Evolutionary conservation across 1,140 invertebrate genomes (phyloP), one percentile per base, ranked within the genome.

Genomic region (Drosophila lacteicornis): DNA sequence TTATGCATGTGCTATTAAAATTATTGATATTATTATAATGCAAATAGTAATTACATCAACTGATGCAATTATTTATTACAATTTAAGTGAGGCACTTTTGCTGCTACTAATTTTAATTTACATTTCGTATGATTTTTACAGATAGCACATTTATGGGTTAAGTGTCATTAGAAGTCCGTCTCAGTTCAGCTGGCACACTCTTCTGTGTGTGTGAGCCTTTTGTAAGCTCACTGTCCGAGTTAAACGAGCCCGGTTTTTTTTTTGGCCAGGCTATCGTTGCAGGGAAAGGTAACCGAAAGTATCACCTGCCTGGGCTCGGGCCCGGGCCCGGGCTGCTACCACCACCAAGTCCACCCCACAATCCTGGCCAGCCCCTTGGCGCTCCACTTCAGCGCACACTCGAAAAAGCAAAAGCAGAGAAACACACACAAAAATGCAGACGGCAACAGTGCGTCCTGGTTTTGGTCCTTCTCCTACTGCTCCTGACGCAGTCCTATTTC

Each of bases 331-430:
- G 9, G 60, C 45, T 42, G 40, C 70, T 40, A 75, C 59, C 51
- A 57, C 73, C 51, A 75, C 40, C 53, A 51, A 50, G 38, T 56
- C 56, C 49, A 42, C 62, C 33, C 36, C 49, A 45, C 38, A 42
- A 22, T 42, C 36, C 55, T 42, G 56, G 25, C 42, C 40, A 49
- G 45, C 40, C 69, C 66, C 46, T 51, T 47, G 36, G 60, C 84
- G 80, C 84, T 87, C 85, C 84, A 87, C 77, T 87, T 88, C 84
- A 88, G 84, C 84, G 84, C 80, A 80, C 84, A 84, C 80, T 67
- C 59, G 61, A 59, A 62, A 67, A 50, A 58, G 56, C 50, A 42
- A 67, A 50, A 58, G 56, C 50, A 42, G 51, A 69, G 45, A 57
- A 50, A 45, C 27, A 62, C 25, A 58, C 36, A 57, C 61, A 22